A percentile compares a stretch with the other conserved stretches of the same genome.
These are phyloP conservation scores for Charina bottae DNA, from an alignment of 2,113 vertebrate species.

Conservation along the genomic window DNA sequence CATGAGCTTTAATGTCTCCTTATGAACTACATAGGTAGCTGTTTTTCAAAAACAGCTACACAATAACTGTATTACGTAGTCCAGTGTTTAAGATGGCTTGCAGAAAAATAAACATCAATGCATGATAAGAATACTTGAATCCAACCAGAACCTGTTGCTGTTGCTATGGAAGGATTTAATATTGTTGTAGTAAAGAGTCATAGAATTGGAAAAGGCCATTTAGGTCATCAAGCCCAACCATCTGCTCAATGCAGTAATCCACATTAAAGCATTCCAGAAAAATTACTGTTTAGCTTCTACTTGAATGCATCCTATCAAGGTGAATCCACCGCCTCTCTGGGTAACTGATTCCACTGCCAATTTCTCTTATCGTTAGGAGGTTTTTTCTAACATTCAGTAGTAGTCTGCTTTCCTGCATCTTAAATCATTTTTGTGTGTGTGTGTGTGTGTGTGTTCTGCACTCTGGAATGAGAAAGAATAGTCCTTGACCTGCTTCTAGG, in stretches of 20 bases:
- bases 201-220: background rate
- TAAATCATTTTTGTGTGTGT: no score
- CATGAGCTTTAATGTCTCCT: background rate
- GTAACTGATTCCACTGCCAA: background rate
- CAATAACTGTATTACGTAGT: background rate
- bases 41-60: background rate
- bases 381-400: no score
- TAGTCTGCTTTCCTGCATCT: no score
- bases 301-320: background rate
- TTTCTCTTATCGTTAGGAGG: no score
- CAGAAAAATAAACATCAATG: background rate
- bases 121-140: background rate
- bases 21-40: background rate
- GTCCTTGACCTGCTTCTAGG: no score
- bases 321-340: no score
- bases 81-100: background rate
- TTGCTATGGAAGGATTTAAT: background rate
- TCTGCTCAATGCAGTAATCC: background rate
- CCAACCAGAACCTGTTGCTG: background rate
- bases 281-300: background rate
- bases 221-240: background rate
- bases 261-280: background rate
- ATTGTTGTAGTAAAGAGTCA: background rate
- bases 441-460: no score
- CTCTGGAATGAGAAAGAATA: no score